Conservation (phyloP, 2,113 vertebrate genomes). For the Oncorhynchus tshawytscha region DNA sequence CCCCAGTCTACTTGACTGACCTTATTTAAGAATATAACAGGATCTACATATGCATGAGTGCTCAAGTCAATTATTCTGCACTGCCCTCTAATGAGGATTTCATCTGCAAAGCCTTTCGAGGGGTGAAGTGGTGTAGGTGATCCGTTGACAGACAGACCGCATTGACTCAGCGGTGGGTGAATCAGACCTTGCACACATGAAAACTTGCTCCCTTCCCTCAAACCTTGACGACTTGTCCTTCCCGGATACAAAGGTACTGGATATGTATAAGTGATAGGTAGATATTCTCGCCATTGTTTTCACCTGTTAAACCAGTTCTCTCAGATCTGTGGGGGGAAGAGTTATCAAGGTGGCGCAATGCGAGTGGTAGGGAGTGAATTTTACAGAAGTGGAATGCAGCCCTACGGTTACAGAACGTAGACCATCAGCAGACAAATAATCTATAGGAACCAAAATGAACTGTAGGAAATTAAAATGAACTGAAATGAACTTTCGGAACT, state of each 20-base stretch:
- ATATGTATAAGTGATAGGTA: not conserved
- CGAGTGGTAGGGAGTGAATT: not conserved
- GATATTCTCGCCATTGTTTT: not conserved
- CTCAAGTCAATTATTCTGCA: slow-evolving; percentile 30
- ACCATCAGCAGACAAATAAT: too few relatives aligned
- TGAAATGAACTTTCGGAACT: too few relatives aligned
- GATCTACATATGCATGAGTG: slow-evolving; percentile 28
- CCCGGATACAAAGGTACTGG: not conserved
- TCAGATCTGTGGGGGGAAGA: too few relatives aligned
- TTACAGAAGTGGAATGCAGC: too few relatives aligned
- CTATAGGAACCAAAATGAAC: too few relatives aligned
- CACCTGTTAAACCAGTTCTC: not conserved
- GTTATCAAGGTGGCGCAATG: too few relatives aligned
- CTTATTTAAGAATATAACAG: slow-evolving; percentile 21
- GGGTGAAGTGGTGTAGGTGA: slow-evolving; percentile 18
- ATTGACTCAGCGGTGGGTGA: slow-evolving; percentile 1
- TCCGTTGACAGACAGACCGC: slow-evolving; percentile 8
- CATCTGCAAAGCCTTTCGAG: slow-evolving; percentile 14
- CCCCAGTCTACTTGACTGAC: slow-evolving; percentile 10
- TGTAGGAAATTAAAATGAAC: too few relatives aligned
- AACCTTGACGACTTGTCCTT: not conserved
- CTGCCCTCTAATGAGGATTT: slow-evolving; percentile 30
- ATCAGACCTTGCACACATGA: slow-evolving; percentile 9
- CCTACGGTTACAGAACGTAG: too few relatives aligned
- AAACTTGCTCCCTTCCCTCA: not conserved